Percentiles rank a stretch among this genome's conserved stretches.
phyloP scores from a whole-genome alignment of 1,140 invertebrate species.

The Andricus grossulariae region DNA sequence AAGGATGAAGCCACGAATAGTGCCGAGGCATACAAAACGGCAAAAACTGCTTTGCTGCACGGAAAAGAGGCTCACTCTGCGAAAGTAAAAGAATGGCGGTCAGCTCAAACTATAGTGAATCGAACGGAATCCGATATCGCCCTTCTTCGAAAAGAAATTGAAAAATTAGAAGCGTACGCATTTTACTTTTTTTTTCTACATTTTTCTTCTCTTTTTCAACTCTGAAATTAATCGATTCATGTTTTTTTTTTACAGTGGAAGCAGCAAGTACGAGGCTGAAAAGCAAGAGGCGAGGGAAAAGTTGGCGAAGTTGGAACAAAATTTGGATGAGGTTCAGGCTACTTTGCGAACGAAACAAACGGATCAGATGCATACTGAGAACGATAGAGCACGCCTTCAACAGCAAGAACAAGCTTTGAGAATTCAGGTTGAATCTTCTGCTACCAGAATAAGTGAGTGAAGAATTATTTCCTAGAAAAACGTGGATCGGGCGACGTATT shows the following conservation, averaged over 20 bases:
- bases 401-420: constrained; percentile 65
- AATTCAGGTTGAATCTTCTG: constrained; percentile 59
- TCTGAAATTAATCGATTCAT: background rate
- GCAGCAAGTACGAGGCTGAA: constrained; percentile 47
- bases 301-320: constrained; percentile 56
- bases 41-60: constrained; percentile 43
- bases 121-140: constrained; percentile 59
- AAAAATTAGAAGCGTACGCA: constrained; percentile 61
- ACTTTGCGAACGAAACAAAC: constrained; percentile 71
- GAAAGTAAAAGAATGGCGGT: constrained; percentile 53
- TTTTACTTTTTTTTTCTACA: constrained; percentile 8
- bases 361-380: constrained; percentile 73
- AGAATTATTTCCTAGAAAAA: background rate
- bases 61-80: constrained; percentile 46
- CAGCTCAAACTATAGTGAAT: constrained; percentile 46
- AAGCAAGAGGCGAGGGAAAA: constrained; percentile 51
- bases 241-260: constrained; percentile 40
- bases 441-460: constrained; percentile 63
- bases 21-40: constrained; percentile 34
- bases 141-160: constrained; percentile 57
- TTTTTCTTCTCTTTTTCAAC: constrained; percentile 3
- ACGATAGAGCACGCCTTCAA: constrained; percentile 64
- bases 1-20: constrained; percentile 54
- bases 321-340: constrained; percentile 70
- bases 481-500: too few relatives aligned